Evolutionary conservation across 2,797 vertebrate genomes (phyloP).

Genomic region (Ibycter americanus): DNA sequence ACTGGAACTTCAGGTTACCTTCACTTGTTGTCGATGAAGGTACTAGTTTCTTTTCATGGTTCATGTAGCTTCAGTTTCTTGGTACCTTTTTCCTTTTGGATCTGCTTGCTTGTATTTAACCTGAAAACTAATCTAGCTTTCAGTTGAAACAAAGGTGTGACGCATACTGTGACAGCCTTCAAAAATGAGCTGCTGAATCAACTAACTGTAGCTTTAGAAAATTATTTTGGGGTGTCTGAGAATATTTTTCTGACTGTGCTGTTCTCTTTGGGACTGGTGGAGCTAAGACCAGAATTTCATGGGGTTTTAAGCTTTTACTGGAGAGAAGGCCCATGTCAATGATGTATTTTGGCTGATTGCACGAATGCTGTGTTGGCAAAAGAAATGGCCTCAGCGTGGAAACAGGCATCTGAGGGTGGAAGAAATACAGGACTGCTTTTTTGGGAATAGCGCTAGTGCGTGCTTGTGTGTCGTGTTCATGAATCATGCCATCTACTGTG

Average conservation of each 20-base stretch:
- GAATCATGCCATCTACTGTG: background rate
- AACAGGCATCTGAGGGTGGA: background rate
- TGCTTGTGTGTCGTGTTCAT: background rate
- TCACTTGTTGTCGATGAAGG: constrained; percentile 91
- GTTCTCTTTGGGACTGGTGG: background rate
- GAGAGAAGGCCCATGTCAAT: fast-evolving
- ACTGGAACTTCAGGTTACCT: constrained; percentile 87
- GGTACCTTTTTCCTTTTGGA: background rate
- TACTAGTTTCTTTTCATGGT: constrained; percentile 46
- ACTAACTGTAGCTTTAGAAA: background rate
- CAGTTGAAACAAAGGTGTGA: background rate
- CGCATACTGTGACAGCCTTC: background rate
- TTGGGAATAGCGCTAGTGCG: background rate
- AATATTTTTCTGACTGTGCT: background rate
- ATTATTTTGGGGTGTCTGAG: background rate
- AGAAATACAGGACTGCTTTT: background rate
- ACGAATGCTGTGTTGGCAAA: background rate
- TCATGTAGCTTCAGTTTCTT: background rate
- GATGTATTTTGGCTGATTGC: background rate
- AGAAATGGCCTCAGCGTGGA: background rate
- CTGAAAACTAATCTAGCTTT: background rate
- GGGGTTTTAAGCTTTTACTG: background rate
- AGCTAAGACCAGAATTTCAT: background rate
- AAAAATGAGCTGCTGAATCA: background rate
- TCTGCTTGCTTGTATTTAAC: background rate